These are phyloP conservation scores for Drusus annulatus DNA, from an alignment of 1,140 invertebrate genomes.

Conservation along the genomic window DNA sequence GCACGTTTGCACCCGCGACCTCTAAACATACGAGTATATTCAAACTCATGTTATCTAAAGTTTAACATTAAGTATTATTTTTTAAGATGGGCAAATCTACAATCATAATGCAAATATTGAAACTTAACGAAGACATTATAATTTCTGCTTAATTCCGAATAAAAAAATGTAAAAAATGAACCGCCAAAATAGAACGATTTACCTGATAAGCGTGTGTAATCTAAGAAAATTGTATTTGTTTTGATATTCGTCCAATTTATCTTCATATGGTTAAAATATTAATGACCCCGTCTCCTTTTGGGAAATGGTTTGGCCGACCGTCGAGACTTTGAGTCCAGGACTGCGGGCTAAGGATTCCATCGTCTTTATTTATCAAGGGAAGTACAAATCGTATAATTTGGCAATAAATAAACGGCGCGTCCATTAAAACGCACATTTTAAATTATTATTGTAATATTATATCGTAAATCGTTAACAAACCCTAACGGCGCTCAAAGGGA, in stretches of 20 bases:
- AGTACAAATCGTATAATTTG: conserved; percentile 28
- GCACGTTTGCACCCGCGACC: no score
- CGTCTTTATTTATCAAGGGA: conserved; percentile 16
- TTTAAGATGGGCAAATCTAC: no score
- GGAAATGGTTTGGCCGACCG: background rate
- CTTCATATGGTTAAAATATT: conserved; percentile 14
- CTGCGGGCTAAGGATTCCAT: background rate
- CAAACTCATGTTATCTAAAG: no score
- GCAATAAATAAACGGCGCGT: conserved; percentile 28
- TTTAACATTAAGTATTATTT: no score
- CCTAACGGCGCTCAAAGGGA: conserved; percentile 6
- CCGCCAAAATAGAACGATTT: no score
- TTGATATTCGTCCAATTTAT: background rate
- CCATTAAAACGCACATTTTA: conserved; percentile 26
- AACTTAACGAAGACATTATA: no score
- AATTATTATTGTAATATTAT: conserved; percentile 18
- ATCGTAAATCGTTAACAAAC: conserved; percentile 21
- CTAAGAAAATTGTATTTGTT: background rate
- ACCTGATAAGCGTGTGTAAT: no score
- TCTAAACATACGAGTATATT: no score
- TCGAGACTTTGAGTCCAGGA: background rate
- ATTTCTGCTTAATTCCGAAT: no score
- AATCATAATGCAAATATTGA: no score
- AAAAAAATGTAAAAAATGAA: no score
- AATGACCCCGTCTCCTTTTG: background rate